Conservation (phyloP, 2,888 invertebrate species). For the Dilophus febrilis region DNA sequence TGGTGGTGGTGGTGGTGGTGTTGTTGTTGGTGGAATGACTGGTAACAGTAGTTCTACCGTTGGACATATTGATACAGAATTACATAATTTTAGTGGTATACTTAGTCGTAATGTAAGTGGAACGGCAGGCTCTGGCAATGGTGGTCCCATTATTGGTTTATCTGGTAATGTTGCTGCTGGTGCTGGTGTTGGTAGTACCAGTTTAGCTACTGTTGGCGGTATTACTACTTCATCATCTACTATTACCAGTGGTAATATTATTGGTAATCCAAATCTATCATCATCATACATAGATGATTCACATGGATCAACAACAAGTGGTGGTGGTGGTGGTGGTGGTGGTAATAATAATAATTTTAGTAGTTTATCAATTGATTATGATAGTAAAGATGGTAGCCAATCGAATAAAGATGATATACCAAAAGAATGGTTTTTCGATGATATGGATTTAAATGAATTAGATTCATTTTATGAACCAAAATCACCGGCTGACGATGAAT, state of each 20-base stretch:
- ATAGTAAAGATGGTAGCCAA: slow-evolving; percentile 63
- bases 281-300: slow-evolving; percentile 1
- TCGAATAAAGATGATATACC: slow-evolving; percentile 60
- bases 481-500: slow-evolving; percentile 73
- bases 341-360: slow-evolving; percentile 50
- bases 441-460: slow-evolving; percentile 76
- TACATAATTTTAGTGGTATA: slow-evolving; percentile 17
- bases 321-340: slow-evolving; percentile 42
- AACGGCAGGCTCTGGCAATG: neutral
- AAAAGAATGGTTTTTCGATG: slow-evolving; percentile 83
- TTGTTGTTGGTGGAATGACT: neutral
- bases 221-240: too few species aligned
- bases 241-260: slow-evolving; percentile 22
- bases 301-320: slow-evolving; percentile 25
- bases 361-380: slow-evolving; percentile 26
- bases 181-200: slow-evolving; percentile 16
- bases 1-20: neutral
- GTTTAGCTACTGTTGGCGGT: too few species aligned
- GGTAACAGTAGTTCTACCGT: neutral
- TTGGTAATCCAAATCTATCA: slow-evolving; percentile 12
- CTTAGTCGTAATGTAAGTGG: slow-evolving; percentile 4
- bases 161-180: slow-evolving; percentile 14
- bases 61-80: neutral
- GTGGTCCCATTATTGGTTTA: neutral
- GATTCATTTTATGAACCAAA: slow-evolving; percentile 84